Conservation (phyloP, 2,797 vertebrate species). For the Neosalanx taihuensis region DNA sequence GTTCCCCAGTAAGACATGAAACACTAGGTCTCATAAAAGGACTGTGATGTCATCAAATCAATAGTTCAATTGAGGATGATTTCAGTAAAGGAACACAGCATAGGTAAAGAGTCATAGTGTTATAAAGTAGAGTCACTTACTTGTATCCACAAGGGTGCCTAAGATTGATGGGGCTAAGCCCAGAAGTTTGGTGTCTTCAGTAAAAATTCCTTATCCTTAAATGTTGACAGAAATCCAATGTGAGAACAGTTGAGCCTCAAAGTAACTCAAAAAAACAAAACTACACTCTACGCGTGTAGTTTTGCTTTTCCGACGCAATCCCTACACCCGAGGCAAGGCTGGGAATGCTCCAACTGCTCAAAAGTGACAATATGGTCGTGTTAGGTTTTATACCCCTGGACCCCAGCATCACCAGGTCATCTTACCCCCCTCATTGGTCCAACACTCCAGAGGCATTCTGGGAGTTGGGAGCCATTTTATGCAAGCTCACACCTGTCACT, state of each 20-base stretch:
- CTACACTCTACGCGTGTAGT: constrained; percentile 81
- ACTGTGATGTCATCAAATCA: not conserved
- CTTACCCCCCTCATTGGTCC: constrained; percentile 71
- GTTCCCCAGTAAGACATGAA: not conserved
- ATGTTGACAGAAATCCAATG: constrained; percentile 79
- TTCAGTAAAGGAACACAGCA: constrained; percentile 9
- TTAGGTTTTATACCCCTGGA: constrained; percentile 82
- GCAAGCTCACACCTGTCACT: constrained; percentile 74
- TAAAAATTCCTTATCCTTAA: constrained; percentile 85
- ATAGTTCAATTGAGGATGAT: constrained; percentile 17
- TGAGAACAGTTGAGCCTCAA: constrained; percentile 87
- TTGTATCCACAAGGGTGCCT: constrained; percentile 86
- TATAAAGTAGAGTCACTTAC: constrained; percentile 69
- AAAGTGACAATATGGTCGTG: constrained; percentile 79
- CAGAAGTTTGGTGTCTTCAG: constrained; percentile 68
- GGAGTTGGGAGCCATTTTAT: constrained; percentile 66
- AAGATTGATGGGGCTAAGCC: constrained; percentile 80
- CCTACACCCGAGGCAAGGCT: constrained; percentile 96
- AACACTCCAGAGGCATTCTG: constrained; percentile 54
- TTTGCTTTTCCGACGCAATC: constrained; percentile 92
- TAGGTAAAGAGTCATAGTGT: constrained; percentile 28
- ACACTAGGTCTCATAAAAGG: not conserved
- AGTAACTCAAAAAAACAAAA: constrained; percentile 87
- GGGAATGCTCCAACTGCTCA: constrained; percentile 92
- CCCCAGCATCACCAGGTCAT: constrained; percentile 61